These are phyloP conservation scores for Lamellibrachia columna DNA, from an alignment of 2,888 invertebrate species.

Conservation along the genomic window DNA sequence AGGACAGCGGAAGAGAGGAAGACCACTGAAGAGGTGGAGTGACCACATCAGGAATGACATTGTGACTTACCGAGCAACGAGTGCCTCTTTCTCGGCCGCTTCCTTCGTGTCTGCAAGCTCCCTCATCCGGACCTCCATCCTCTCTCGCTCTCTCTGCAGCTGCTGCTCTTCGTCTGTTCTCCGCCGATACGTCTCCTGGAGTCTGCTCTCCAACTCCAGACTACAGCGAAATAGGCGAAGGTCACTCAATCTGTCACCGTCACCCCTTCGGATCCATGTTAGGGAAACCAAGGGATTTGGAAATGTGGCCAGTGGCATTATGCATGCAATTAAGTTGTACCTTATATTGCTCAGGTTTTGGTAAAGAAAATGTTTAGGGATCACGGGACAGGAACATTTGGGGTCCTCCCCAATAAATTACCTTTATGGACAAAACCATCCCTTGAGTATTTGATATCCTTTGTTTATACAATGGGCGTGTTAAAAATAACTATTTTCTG, in stretches of 20 bases:
- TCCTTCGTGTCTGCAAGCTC: constrained; percentile 53
- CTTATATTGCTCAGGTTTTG: no score
- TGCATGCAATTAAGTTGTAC: background rate
- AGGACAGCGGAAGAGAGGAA: no score
- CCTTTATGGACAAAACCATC: no score
- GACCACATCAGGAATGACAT: background rate
- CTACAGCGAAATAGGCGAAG: constrained; percentile 41
- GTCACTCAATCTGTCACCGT: background rate
- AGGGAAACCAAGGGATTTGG: background rate
- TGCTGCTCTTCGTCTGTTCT: constrained; percentile 59
- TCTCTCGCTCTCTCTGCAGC: constrained; percentile 55
- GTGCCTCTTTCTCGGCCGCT: constrained; percentile 57
- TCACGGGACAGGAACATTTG: no score
- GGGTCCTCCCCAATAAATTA: no score
- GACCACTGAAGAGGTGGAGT: no score
- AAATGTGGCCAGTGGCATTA: background rate
- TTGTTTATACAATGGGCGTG: no score
- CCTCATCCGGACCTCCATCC: constrained; percentile 51
- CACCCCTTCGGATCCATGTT: background rate
- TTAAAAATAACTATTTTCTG: no score
- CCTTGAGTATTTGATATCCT: no score
- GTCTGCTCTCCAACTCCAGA: constrained; percentile 59
- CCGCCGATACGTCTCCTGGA: constrained; percentile 59
- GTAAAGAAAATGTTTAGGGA: no score
- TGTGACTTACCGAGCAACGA: constrained; percentile 51